Percentiles rank a stretch among this genome's conserved stretches.
Conservation (phyloP, 1,140 invertebrate species). For the Atta colombica region DNA sequence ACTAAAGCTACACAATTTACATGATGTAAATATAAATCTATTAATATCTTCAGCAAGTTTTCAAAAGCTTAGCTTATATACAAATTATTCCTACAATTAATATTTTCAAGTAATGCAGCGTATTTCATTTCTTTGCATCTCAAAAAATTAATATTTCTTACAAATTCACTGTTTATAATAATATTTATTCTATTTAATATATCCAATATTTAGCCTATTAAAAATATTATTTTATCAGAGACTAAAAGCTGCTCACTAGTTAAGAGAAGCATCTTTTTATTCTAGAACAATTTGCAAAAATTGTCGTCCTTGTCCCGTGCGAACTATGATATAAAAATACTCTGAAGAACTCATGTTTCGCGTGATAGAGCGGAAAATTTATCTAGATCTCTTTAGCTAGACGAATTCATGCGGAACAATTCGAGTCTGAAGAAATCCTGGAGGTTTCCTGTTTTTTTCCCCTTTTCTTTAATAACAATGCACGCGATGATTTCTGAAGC, state of each 20-base stretch:
- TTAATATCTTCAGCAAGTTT: background rate
- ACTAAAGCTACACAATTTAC: background rate
- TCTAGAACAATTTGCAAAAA: conserved; percentile 6
- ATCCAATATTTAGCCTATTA: no score
- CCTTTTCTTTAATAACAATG: background rate
- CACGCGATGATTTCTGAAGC: background rate
- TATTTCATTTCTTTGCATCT: background rate
- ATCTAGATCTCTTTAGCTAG: conserved; percentile 45
- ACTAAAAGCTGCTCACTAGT: background rate
- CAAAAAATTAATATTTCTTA: background rate
- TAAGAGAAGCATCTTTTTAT: conserved; percentile 23
- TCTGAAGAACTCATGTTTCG: background rate
- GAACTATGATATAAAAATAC: background rate
- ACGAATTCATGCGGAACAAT: conserved; percentile 9
- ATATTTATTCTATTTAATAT: background rate
- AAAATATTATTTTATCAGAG: background rate
- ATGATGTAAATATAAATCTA: background rate
- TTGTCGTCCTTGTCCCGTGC: background rate
- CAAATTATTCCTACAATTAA: background rate
- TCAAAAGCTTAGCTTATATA: background rate
- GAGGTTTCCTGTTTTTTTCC: background rate
- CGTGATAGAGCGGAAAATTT: conserved; percentile 27
- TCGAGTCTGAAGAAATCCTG: background rate
- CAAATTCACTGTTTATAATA: conserved; percentile 1
- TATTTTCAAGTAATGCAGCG: background rate